A percentile compares a stretch with the other conserved stretches of the same genome.
phyloP scores from a whole-genome alignment of 1,140 invertebrate species.

The Bombus sylvicola region DNA sequence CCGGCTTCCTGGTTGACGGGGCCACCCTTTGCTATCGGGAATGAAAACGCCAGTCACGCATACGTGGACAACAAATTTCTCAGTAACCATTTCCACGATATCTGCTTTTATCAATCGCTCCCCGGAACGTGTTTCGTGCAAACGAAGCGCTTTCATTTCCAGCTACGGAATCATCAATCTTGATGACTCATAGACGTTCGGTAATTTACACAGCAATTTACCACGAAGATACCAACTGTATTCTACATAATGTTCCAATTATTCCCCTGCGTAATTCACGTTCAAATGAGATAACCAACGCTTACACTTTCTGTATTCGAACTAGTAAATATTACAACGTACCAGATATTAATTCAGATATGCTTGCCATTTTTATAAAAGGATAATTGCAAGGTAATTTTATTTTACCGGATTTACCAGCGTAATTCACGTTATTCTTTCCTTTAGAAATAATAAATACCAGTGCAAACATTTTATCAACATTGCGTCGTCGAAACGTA shows the following conservation, averaged over 20 bases:
- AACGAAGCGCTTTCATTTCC: conserved; percentile 19
- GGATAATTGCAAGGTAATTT: no score
- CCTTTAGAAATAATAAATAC: no score
- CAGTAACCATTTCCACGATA: conserved; percentile 25
- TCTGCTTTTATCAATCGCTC: conserved; percentile 42
- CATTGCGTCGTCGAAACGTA: no score
- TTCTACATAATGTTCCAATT: neutral
- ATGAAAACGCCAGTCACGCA: conserved; percentile 22
- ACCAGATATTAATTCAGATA: no score
- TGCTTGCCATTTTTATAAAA: no score
- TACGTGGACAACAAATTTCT: conserved; percentile 29
- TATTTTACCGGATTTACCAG: no score
- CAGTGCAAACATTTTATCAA: no score
- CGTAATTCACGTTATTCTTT: no score
- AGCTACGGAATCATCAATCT: conserved; percentile 33
- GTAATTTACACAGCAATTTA: conserved; percentile 12
- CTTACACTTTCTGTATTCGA: neutral
- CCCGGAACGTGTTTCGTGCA: conserved; percentile 8
- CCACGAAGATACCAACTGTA: neutral
- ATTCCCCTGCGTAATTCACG: neutral
- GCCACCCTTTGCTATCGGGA: neutral
- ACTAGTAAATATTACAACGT: neutral
- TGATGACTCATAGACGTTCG: conserved; percentile 6
- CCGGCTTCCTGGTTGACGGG: conserved; percentile 15
- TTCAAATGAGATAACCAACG: neutral